Conservation (phyloP, 2,113 vertebrate species). For the Xiphophorus maculatus region DNA sequence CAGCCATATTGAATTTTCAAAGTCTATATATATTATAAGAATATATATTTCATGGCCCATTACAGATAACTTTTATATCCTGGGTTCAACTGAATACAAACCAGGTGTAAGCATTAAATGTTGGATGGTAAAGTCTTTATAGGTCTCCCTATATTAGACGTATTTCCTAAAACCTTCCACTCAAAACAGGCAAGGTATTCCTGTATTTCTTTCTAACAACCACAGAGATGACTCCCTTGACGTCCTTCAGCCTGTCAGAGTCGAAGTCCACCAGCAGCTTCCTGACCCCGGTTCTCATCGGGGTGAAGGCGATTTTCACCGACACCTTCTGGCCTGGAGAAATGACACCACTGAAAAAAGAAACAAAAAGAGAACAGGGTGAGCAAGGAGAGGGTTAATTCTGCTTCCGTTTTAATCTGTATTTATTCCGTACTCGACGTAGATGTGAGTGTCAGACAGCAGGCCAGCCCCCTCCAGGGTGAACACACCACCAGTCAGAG, state of each 20-base stretch:
- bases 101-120: not conserved
- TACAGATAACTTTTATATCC: no score
- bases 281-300: conserved; percentile 69
- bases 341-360: conserved; percentile 65
- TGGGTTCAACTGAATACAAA: not conserved
- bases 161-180: not conserved
- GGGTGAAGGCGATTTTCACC: conserved; percentile 72
- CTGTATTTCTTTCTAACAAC: conserved; percentile 60
- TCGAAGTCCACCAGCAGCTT: conserved; percentile 83
- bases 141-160: not conserved
- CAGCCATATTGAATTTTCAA: not conserved
- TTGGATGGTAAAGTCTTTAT: not conserved
- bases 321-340: conserved; percentile 71
- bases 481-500: conserved; percentile 75
- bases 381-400: not conserved
- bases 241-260: conserved; percentile 76
- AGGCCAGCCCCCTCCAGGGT: conserved; percentile 81
- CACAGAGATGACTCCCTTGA: conserved; percentile 76
- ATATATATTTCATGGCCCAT: not conserved
- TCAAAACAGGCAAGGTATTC: not conserved
- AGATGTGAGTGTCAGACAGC: conserved; percentile 64
- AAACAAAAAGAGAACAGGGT: conserved; percentile 13
- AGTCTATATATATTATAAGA: no score
- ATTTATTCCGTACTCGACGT: conserved; percentile 69
- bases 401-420: not conserved